Conservation (phyloP, 2,113 vertebrate species). For the Sturnus vulgaris region DNA sequence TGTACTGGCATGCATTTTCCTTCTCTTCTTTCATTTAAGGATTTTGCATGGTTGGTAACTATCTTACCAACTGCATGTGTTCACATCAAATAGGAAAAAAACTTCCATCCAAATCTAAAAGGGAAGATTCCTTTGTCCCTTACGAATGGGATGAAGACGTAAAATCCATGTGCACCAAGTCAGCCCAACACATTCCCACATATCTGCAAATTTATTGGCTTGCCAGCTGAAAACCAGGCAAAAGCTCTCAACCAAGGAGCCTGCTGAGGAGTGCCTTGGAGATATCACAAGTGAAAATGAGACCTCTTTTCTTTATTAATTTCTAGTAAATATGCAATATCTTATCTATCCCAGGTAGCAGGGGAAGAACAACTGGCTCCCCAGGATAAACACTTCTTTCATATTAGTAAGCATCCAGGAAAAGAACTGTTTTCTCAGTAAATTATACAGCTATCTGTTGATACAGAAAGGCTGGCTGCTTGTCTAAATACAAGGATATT, state of each 20-base stretch:
- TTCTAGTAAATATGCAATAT: not conserved
- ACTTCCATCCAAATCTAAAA: not conserved
- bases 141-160: not conserved
- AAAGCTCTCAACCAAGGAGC: not conserved
- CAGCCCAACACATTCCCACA: not conserved
- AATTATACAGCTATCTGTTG: not conserved
- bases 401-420: not conserved
- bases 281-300: not conserved
- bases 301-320: not conserved
- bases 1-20: not conserved
- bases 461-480: not conserved
- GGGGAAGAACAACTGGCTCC: not conserved
- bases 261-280: not conserved
- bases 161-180: not conserved
- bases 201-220: not conserved
- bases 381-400: not conserved
- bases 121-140: not conserved
- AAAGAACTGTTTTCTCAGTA: not conserved
- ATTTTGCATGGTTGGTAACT: not conserved
- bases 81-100: not conserved
- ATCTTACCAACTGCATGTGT: not conserved
- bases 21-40: not conserved
- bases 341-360: not conserved
- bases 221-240: not conserved
- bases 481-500: not conserved